Evolutionary conservation across 2,797 vertebrate species (phyloP).

Genomic region (Pelobates cultripes): DNA sequence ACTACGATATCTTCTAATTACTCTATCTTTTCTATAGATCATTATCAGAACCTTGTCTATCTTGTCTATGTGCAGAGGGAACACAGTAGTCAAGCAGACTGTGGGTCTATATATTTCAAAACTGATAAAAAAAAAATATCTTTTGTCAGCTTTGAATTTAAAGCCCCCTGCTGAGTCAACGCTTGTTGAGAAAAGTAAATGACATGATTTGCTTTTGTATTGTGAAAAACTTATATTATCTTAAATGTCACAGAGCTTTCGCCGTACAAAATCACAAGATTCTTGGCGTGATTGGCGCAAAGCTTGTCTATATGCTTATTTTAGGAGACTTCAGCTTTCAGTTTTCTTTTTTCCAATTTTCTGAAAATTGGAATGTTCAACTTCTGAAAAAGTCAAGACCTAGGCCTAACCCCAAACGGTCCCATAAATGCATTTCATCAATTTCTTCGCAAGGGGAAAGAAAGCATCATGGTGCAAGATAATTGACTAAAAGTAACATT

Average conservation of each 20-base stretch:
- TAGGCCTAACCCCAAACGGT: slow-evolving; percentile 58
- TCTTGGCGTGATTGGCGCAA: slow-evolving; percentile 68
- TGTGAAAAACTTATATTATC: slow-evolving; percentile 73
- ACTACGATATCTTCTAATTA: slow-evolving; percentile 49
- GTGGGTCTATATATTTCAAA: slow-evolving; percentile 68
- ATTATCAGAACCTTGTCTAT: slow-evolving; percentile 30
- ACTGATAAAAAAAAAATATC: slow-evolving; percentile 64
- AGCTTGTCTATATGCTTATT: slow-evolving; percentile 71
- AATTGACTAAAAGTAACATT: slow-evolving; percentile 36
- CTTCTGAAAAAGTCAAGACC: slow-evolving; percentile 62
- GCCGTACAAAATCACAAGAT: slow-evolving; percentile 67
- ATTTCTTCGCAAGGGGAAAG: slow-evolving; percentile 40
- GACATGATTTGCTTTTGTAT: slow-evolving; percentile 74
- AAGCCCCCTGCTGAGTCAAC: slow-evolving; percentile 68
- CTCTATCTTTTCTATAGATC: slow-evolving; percentile 57
- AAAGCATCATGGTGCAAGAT: slow-evolving; percentile 54
- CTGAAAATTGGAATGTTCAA: slow-evolving; percentile 63
- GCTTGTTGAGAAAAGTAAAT: slow-evolving; percentile 73
- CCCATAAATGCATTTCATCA: slow-evolving; percentile 58
- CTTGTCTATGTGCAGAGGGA: slow-evolving; percentile 50
- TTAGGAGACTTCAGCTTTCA: slow-evolving; percentile 51
- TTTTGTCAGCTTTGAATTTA: slow-evolving; percentile 72
- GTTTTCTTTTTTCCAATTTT: slow-evolving; percentile 45
- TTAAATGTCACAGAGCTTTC: slow-evolving; percentile 72
- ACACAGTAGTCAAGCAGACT: slow-evolving; percentile 59